Evolutionary conservation across 2,888 invertebrate genomes (phyloP), one percentile per base, ranked within the genome.

Genomic region (Camptogramma bilineatum): DNA sequence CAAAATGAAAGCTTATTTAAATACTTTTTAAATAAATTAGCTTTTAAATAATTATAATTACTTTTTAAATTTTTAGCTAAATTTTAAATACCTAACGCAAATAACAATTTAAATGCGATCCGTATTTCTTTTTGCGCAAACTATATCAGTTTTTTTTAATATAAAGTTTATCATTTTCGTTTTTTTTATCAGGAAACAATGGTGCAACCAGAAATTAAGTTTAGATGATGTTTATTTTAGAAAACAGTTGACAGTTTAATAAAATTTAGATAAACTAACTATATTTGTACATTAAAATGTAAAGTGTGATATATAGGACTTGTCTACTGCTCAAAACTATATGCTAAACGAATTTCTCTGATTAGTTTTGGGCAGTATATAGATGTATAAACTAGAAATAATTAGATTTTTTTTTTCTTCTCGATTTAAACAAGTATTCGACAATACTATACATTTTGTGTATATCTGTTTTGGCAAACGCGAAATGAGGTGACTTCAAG

Each of bases 241-340:
- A 39, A 39, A 39, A 2, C 34, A 39, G 34, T 9, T 10, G 9
- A 9, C 13, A 2, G 13, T 39, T 13, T 39, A 39, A 3, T 13
- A 39, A 10, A 13, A 34, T 34, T 13, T 13, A 39, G 13, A 13
- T 39, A 13, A 28, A 4, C 42, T 44, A 16, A 31, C 31, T 16
- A 44, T 39, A 39, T 10, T 13, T 52, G 39, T 59, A 59, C 34
- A 59, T 54, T 71, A 72, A 70, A 64, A 64, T 75, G 63, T 75
- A 71, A 75, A 70, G 78, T 76, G 78, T 76, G 75, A 77, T 78
- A 76, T 73, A 52, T 65, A 62, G 34, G 46, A 59, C 17, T 28
- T 52, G 34, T 62, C 21, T 55, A 55, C 61, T 55, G 69, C 62
- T 62, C 64, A 66, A 55, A 64, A 64, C 57, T 16, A 59, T 42